Percentiles rank a stretch among this genome's conserved stretches.
Conservation (phyloP, 2,797 vertebrate species). For the Kryptolebias ocellatus region DNA sequence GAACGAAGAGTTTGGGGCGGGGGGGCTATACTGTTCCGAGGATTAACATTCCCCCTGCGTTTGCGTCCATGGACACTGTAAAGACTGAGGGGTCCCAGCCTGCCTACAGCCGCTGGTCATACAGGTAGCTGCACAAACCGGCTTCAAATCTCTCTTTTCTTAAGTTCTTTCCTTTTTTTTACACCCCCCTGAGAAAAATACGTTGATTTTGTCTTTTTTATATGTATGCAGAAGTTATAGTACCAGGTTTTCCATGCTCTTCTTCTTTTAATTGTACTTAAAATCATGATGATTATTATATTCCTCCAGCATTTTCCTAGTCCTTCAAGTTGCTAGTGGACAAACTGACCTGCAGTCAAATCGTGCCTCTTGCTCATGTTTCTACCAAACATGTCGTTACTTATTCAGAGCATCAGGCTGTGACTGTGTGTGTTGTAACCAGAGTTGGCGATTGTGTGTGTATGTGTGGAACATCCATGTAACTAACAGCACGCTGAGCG, state of each 20-base stretch:
- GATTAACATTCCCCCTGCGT: conserved; percentile 60
- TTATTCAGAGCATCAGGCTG: conserved; percentile 73
- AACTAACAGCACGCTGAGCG: conserved; percentile 24
- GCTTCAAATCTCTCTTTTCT: not conserved
- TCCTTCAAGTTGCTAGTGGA: conserved; percentile 11
- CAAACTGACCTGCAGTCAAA: conserved; percentile 34
- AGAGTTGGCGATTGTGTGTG: conserved; percentile 55
- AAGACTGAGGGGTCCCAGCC: conserved; percentile 75
- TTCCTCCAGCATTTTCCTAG: conserved; percentile 19
- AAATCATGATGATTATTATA: conserved; percentile 23
- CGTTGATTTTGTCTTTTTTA: not conserved
- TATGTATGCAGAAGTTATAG: too few species aligned
- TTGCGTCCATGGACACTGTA: conserved; percentile 78
- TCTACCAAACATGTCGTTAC: conserved; percentile 63
- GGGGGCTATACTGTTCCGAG: conserved; percentile 2
- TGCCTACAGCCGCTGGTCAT: conserved; percentile 85
- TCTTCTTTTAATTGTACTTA: conserved; percentile 6
- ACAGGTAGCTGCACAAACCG: conserved; percentile 76
- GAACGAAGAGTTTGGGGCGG: conserved; percentile 20
- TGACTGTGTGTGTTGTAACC: conserved; percentile 64
- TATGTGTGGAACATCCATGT: conserved; percentile 3
- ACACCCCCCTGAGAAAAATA: too few species aligned
- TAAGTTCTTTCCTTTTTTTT: not conserved
- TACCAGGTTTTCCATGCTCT: not conserved
- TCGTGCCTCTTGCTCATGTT: conserved; percentile 66